phyloP scores from a whole-genome alignment of 92 coral and sea anemone species.

The Galaxea fascicularis region DNA sequence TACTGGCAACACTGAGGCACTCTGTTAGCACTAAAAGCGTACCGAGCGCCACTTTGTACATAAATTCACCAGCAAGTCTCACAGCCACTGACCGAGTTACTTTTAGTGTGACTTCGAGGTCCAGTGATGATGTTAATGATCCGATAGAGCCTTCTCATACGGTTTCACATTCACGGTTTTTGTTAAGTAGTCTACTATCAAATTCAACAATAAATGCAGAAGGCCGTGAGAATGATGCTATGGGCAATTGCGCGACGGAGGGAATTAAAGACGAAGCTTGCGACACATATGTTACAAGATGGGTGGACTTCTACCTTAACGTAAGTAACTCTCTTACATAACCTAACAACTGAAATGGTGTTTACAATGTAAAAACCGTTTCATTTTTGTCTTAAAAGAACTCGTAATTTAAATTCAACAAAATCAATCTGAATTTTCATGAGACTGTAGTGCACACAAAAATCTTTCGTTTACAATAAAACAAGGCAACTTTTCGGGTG shows the following conservation, averaged over 20 bases:
- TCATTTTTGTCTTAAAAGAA: no score
- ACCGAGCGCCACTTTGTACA: neutral
- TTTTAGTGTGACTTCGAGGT: neutral
- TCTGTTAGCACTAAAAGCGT: neutral
- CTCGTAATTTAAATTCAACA: no score
- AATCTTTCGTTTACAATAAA: no score
- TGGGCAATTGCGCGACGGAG: neutral
- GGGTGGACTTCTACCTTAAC: conserved; percentile 74
- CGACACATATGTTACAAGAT: conserved; percentile 57
- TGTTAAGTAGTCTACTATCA: neutral
- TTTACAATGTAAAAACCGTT: no score
- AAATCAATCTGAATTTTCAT: no score
- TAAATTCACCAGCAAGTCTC: neutral
- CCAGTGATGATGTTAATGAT: neutral
- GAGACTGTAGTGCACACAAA: no score
- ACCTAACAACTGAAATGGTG: neutral
- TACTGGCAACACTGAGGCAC: neutral
- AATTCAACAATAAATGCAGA: neutral
- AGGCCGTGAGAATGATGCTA: neutral
- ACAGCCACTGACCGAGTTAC: neutral
- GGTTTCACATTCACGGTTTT: neutral
- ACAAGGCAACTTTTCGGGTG: no score
- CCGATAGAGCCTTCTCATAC: neutral
- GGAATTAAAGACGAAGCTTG: conserved; percentile 5
- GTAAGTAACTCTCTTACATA: no score